Evolutionary conservation across 2,113 vertebrate species (phyloP).

Genomic region (Cryptomyrus ogoouensis): DNA sequence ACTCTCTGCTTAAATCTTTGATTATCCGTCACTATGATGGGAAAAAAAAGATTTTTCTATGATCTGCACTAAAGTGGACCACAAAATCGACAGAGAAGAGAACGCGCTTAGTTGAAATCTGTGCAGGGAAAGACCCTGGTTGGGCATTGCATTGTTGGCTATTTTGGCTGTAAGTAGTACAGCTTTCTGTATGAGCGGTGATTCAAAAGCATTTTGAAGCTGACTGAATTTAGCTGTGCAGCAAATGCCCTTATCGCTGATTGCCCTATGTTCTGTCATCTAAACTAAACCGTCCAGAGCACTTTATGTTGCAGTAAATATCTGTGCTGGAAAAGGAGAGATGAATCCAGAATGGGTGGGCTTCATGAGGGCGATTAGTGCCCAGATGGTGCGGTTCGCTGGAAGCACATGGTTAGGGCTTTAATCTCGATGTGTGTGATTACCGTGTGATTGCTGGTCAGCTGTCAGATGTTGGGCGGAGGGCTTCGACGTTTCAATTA

Average conservation of each 20-base stretch:
- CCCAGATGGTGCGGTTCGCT: slow-evolving; percentile 51
- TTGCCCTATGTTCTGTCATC: background rate
- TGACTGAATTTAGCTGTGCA: background rate
- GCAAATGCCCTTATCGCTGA: background rate
- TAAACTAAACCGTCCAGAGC: background rate
- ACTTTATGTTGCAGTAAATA: background rate
- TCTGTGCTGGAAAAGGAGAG: background rate
- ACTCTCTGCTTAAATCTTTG: background rate
- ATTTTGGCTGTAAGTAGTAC: background rate
- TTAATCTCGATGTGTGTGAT: slow-evolving; percentile 47
- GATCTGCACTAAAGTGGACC: background rate
- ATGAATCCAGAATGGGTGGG: background rate
- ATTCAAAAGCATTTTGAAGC: background rate
- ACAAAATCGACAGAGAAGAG: background rate
- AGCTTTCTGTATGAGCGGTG: background rate
- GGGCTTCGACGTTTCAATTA: slow-evolving; percentile 57
- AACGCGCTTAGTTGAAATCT: background rate
- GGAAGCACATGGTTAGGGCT: slow-evolving; percentile 40
- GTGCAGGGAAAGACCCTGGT: background rate
- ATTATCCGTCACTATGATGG: background rate
- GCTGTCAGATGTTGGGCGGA: slow-evolving; percentile 27
- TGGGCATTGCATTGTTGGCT: background rate
- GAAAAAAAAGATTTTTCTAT: background rate
- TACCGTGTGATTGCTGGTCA: slow-evolving; percentile 38
- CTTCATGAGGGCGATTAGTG: slow-evolving; percentile 21